Percentiles rank a stretch among this genome's conserved stretches.
Conservation (phyloP, 2,888 invertebrate genomes). For the Chymomyza procnemis region DNA sequence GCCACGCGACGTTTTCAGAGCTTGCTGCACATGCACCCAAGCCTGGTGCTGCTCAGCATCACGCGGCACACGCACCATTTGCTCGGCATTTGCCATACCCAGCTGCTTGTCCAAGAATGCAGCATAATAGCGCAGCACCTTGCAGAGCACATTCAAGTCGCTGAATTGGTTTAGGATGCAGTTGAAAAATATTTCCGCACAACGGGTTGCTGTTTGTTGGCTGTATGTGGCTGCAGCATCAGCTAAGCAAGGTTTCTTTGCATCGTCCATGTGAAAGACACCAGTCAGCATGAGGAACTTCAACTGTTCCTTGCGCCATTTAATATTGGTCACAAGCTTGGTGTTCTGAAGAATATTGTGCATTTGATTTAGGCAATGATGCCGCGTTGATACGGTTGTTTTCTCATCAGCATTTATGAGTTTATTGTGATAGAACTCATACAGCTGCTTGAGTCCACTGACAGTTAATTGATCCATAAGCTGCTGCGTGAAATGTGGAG, state of each 20-base stretch:
- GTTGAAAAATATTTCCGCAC: conserved; percentile 44
- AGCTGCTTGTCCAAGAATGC: conserved; percentile 20
- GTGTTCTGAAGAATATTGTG: conserved; percentile 30
- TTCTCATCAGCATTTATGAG: conserved; percentile 10
- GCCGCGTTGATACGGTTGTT: neutral
- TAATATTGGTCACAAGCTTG: conserved; percentile 1
- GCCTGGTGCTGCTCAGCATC: neutral
- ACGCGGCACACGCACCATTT: conserved; percentile 26
- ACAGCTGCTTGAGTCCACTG: conserved; percentile 11
- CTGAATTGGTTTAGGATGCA: conserved; percentile 29
- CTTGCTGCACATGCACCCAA: conserved; percentile 31
- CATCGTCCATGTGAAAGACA: conserved; percentile 38
- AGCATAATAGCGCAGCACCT: conserved; percentile 8
- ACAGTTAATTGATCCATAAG: conserved; percentile 24
- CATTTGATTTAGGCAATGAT: conserved; percentile 42
- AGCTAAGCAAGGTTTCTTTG: conserved; percentile 33
- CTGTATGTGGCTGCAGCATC: conserved; percentile 40
- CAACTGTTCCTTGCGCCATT: conserved; percentile 20
- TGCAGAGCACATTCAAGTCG: conserved; percentile 3
- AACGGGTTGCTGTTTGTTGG: conserved; percentile 25
- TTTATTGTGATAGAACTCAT: conserved; percentile 24
- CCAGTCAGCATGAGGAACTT: conserved; percentile 18
- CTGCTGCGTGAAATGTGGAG: conserved; percentile 26
- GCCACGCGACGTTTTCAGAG: neutral
- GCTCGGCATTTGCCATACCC: neutral